Evolutionary conservation across 2,888 invertebrate species (phyloP).

Genomic region (Deilephila porcellus): DNA sequence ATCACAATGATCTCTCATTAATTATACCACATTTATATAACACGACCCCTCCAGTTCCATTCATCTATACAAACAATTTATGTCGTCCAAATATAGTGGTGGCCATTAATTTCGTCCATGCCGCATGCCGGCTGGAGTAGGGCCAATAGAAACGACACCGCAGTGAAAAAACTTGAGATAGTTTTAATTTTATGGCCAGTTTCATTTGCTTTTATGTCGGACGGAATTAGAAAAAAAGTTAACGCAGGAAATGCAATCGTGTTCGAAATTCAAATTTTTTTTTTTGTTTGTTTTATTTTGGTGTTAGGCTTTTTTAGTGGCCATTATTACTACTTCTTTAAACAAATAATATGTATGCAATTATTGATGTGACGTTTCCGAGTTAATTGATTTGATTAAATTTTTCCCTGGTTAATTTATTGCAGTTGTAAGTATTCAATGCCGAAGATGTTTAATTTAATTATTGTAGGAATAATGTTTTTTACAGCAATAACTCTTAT

Average conservation of each 20-base stretch:
- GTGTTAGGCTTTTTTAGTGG: background rate
- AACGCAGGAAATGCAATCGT: slow-evolving; percentile 15
- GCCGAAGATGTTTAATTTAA: too few relatives aligned
- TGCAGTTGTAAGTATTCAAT: too few relatives aligned
- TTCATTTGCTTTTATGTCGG: slow-evolving; percentile 28
- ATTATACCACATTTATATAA: background rate
- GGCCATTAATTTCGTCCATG: slow-evolving; percentile 15
- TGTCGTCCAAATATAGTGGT: slow-evolving; percentile 25
- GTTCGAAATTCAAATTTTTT: background rate
- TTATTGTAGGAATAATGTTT: too few relatives aligned
- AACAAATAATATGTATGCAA: too few relatives aligned
- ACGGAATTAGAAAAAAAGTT: slow-evolving; percentile 28
- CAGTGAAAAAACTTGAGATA: slow-evolving; percentile 10
- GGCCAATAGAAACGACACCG: slow-evolving; percentile 22
- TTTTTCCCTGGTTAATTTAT: too few relatives aligned
- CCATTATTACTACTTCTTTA: too few relatives aligned
- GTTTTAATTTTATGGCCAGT: slow-evolving; percentile 30
- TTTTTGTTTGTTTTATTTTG: background rate
- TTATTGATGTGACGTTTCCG: too few relatives aligned
- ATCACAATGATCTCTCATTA: background rate
- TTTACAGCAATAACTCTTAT: too few relatives aligned
- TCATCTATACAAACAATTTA: slow-evolving; percentile 12
- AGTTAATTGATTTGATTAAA: too few relatives aligned
- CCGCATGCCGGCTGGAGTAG: background rate
- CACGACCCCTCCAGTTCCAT: background rate